Percentiles rank a stretch among this genome's conserved stretches.
Conservation (phyloP, 2,797 vertebrate genomes). For the Liparis tanakae region DNA sequence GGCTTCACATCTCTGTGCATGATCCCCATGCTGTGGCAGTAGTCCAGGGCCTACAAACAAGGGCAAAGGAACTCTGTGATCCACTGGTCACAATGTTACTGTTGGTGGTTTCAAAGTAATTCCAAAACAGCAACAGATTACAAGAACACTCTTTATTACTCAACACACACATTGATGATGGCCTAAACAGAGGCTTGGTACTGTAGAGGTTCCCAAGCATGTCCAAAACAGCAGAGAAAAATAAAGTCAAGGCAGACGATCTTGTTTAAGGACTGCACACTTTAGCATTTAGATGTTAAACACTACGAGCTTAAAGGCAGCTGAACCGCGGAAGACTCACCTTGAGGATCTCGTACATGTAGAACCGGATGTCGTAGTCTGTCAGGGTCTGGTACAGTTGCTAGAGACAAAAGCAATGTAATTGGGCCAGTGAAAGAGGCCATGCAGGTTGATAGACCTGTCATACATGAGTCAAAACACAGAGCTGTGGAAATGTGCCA, state of each 20-base stretch:
- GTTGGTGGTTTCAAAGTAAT: neutral
- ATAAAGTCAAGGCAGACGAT: neutral
- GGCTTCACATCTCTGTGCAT: constrained; percentile 98
- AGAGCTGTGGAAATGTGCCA: constrained; percentile 28
- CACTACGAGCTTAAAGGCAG: neutral
- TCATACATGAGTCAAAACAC: neutral
- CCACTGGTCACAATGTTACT: neutral
- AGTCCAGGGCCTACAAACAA: constrained; percentile 88
- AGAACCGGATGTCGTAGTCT: constrained; percentile 86
- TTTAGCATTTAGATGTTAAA: neutral
- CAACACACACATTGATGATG: neutral
- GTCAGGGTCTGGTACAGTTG: constrained; percentile 87
- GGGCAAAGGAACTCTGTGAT: neutral
- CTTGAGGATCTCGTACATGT: constrained; percentile 87
- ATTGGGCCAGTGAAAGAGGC: neutral
- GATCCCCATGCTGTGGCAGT: constrained; percentile 98
- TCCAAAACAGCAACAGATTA: constrained; percentile 7
- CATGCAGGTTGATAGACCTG: neutral
- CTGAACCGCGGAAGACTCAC: constrained; percentile 57
- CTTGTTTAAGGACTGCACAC: neutral
- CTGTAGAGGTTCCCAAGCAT: neutral
- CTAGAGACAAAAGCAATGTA: constrained; percentile 61
- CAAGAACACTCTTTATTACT: neutral
- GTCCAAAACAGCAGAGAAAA: neutral
- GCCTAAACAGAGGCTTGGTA: neutral